These are phyloP conservation scores for Tamandua tetradactyla DNA, from an alignment of 2,797 vertebrate species.

Conservation along the genomic window DNA sequence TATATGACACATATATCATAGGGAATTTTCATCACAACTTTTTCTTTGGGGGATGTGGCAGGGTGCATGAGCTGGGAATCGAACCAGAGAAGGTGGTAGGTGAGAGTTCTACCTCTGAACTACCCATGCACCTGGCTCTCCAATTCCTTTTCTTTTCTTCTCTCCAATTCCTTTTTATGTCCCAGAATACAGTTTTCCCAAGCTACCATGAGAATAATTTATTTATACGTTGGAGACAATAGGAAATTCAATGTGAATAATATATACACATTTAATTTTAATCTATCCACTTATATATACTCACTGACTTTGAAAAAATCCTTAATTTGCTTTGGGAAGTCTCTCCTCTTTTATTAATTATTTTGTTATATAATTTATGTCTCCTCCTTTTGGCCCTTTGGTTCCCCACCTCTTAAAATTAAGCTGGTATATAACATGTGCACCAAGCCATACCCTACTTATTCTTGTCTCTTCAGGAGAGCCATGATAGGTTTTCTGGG, in stretches of 20 bases:
- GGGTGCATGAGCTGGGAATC: too few relatives aligned
- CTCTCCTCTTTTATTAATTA: neutral
- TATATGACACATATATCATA: too few relatives aligned
- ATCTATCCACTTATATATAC: neutral
- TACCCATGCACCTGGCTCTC: too few relatives aligned
- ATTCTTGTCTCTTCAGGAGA: neutral
- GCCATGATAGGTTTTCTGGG: neutral
- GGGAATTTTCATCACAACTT: too few relatives aligned
- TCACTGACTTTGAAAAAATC: neutral
- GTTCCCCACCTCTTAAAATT: too few relatives aligned
- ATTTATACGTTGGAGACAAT: neutral
- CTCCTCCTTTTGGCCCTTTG: neutral
- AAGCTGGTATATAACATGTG: too few relatives aligned
- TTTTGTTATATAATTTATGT: neutral
- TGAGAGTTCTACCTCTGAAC: too few relatives aligned
- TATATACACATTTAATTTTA: accelerated
- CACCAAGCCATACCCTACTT: accelerated
- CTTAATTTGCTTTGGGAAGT: neutral
- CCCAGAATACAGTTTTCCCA: neutral
- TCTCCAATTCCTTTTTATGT: neutral
- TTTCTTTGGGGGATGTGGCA: too few relatives aligned
- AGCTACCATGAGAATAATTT: too few relatives aligned
- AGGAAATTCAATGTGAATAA: neutral
- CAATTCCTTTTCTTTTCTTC: too few relatives aligned
- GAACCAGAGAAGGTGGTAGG: too few relatives aligned